phyloP scores from a whole-genome alignment of 2,888 invertebrate species.

The Hypsopygia costalis region DNA sequence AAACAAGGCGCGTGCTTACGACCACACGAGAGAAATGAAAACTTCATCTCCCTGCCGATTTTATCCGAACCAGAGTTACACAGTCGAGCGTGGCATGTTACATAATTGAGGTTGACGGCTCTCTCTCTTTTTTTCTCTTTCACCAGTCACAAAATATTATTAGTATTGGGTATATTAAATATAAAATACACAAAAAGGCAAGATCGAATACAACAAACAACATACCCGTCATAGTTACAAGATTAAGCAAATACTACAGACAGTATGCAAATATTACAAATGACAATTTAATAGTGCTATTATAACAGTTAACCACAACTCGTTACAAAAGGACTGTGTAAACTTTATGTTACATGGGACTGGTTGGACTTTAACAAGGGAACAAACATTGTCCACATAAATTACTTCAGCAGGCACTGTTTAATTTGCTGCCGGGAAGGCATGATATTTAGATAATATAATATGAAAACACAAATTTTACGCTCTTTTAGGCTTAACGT shows the following conservation, averaged over 20 bases:
- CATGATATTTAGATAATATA: constrained; percentile 7
- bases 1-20: too few species aligned
- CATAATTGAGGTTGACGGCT: too few species aligned
- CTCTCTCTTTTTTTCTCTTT: too few species aligned
- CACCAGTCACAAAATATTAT: too few species aligned
- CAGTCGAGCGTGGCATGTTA: too few species aligned
- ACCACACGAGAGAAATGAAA: too few species aligned
- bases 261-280: not conserved
- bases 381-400: not conserved
- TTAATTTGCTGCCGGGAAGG: not conserved
- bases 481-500: constrained; percentile 6
- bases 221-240: too few species aligned
- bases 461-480: constrained; percentile 6
- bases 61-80: too few species aligned
- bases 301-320: constrained; percentile 6
- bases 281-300: constrained; percentile 8
- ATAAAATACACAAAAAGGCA: too few species aligned
- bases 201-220: too few species aligned
- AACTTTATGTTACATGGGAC: constrained; percentile 8
- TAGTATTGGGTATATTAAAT: too few species aligned
- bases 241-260: not conserved
- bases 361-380: constrained; percentile 5
- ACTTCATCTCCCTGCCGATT: too few species aligned
- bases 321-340: constrained; percentile 7
- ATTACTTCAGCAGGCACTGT: not conserved